Evolutionary conservation across 1,140 invertebrate species (phyloP).

Genomic region (Pissodes strobi): DNA sequence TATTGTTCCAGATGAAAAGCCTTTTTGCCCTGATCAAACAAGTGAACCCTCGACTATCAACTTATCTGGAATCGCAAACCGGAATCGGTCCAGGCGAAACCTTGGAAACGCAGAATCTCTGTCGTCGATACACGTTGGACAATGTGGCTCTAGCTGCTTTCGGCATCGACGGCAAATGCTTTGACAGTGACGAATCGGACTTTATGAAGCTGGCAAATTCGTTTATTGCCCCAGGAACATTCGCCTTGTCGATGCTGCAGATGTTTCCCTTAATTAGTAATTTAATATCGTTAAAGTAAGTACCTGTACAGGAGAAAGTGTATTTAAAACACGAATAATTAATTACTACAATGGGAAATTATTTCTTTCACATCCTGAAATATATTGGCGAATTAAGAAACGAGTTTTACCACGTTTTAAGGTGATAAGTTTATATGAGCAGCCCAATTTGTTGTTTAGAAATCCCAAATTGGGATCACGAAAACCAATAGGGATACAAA

Average conservation of each 20-base stretch:
- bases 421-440: too few relatives aligned
- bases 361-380: too few relatives aligned
- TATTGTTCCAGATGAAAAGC: constrained; percentile 35
- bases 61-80: constrained; percentile 39
- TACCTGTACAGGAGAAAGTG: too few relatives aligned
- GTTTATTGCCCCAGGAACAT: constrained; percentile 38
- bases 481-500: too few relatives aligned
- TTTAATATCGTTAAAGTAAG: constrained; percentile 47
- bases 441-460: too few relatives aligned
- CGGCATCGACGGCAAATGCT: constrained; percentile 55
- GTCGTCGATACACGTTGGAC: constrained; percentile 57
- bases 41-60: constrained; percentile 42
- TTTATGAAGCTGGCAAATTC: constrained; percentile 54
- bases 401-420: too few relatives aligned
- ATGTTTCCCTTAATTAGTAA: constrained; percentile 37
- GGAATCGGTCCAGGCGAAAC: constrained; percentile 14
- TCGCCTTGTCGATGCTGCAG: background rate
- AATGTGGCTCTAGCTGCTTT: constrained; percentile 59
- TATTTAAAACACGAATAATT: constrained; percentile 23
- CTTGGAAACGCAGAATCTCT: constrained; percentile 51
- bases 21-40: constrained; percentile 47
- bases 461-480: too few relatives aligned
- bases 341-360: too few relatives aligned
- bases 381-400: too few relatives aligned
- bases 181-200: constrained; percentile 54